Conservation (phyloP, 2,113 vertebrate genomes). For the Camelus bactrianus region DNA sequence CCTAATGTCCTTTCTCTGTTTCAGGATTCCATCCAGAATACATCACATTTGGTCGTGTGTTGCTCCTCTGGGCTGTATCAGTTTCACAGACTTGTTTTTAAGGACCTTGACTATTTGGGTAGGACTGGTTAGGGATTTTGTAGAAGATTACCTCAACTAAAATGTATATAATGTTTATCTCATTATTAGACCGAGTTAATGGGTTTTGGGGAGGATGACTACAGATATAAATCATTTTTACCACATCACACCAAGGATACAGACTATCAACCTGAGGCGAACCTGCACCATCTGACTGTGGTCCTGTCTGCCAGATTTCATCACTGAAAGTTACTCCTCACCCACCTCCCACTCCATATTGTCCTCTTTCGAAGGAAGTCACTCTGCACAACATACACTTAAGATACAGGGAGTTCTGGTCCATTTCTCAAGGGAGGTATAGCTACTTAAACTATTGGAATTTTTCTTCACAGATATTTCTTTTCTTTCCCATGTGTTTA, state of each 20-base stretch:
- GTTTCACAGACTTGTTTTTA: background rate
- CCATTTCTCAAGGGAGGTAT: background rate
- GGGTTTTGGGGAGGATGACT: background rate
- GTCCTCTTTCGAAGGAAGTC: background rate
- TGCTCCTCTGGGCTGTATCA: background rate
- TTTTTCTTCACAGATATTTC: background rate
- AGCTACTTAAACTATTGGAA: background rate
- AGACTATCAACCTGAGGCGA: background rate
- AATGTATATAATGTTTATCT: background rate
- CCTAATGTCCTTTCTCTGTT: background rate
- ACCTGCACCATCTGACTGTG: background rate
- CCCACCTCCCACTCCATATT: background rate
- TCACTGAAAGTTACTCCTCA: background rate
- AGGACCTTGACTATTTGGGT: background rate
- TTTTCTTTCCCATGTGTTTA: background rate
- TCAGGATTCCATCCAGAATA: background rate
- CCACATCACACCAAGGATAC: background rate
- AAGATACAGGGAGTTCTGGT: background rate
- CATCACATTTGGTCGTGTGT: background rate
- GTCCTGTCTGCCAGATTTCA: background rate
- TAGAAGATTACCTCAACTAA: background rate
- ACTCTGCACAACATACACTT: rapidly evolving
- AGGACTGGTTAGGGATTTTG: background rate
- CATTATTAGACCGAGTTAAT: background rate
- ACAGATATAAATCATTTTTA: background rate